Percentiles rank a stretch among this genome's conserved stretches.
Evolutionary conservation across 2,888 invertebrate species (phyloP).

Genomic region (Aphrophora alni): DNA sequence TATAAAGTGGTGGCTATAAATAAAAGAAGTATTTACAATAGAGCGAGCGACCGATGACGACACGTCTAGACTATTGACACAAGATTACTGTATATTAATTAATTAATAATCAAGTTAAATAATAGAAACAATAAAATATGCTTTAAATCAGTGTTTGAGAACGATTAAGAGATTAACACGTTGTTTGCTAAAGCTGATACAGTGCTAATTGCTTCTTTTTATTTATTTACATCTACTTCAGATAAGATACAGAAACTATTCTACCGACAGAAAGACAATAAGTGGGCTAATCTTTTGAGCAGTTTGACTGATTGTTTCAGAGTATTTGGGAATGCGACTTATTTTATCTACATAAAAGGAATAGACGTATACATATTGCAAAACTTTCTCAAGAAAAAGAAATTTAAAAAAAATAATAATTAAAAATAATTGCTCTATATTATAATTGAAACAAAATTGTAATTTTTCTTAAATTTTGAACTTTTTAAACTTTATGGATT

Average conservation of each 20-base stretch:
- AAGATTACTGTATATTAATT: neutral
- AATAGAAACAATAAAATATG: conserved; percentile 6
- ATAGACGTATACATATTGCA: too few relatives aligned
- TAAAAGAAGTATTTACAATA: too few relatives aligned
- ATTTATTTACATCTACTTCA: conserved; percentile 6
- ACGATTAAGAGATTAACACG: neutral
- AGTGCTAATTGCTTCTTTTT: neutral
- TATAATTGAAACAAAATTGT: too few relatives aligned
- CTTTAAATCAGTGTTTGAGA: conserved; percentile 6
- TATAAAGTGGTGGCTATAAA: too few relatives aligned
- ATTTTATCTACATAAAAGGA: too few relatives aligned
- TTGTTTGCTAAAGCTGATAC: neutral
- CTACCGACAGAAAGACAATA: neutral
- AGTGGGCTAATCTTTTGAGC: neutral
- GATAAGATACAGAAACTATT: neutral
- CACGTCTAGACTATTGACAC: neutral
- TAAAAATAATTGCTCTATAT: too few relatives aligned
- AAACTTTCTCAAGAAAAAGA: too few relatives aligned
- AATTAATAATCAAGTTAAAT: conserved; percentile 1
- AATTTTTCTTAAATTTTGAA: too few relatives aligned
- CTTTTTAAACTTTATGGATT: too few relatives aligned
- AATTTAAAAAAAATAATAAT: too few relatives aligned
- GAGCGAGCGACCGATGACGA: too few relatives aligned
- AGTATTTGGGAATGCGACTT: neutral
- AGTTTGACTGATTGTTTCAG: neutral